Conservation (phyloP, 2,113 vertebrate species). For the Osmerus eperlanus region DNA sequence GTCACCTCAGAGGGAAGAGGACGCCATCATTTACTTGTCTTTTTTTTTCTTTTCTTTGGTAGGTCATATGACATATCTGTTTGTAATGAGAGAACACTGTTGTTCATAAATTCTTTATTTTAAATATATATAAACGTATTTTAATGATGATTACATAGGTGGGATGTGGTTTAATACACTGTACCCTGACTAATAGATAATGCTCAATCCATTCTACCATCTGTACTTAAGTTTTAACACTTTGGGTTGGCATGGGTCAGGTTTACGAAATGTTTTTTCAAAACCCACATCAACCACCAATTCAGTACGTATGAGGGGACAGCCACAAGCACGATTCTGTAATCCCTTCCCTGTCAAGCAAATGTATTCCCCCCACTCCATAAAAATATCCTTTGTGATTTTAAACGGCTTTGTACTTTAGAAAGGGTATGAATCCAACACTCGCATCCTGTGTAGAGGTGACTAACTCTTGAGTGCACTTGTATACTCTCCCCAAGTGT, state of each 20-base stretch:
- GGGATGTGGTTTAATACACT: slow-evolving; percentile 43
- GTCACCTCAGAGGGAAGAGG: slow-evolving; percentile 55
- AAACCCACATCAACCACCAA: neutral
- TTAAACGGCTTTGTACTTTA: slow-evolving; percentile 53
- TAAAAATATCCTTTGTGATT: slow-evolving; percentile 29
- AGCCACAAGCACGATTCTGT: neutral
- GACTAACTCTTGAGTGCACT: slow-evolving; percentile 46
- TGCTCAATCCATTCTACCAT: slow-evolving; percentile 24
- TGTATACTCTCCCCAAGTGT: slow-evolving; percentile 44
- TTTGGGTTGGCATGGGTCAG: neutral
- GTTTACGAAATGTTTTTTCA: neutral
- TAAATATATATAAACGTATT: slow-evolving; percentile 39
- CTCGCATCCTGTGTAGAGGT: slow-evolving; percentile 33
- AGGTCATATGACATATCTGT: slow-evolving; percentile 65
- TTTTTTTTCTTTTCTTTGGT: slow-evolving; percentile 50
- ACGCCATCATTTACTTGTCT: slow-evolving; percentile 57
- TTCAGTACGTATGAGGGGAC: slow-evolving; percentile 8
- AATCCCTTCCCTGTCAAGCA: slow-evolving; percentile 14
- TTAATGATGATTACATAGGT: slow-evolving; percentile 52
- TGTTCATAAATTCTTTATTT: slow-evolving; percentile 51
- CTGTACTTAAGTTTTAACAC: slow-evolving; percentile 27
- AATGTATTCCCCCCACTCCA: slow-evolving; percentile 22
- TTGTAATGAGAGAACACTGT: slow-evolving; percentile 47
- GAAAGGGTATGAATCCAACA: slow-evolving; percentile 38
- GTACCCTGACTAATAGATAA: slow-evolving; percentile 23